Conservation (phyloP, 2,113 vertebrate species). For the Noctilio leporinus region DNA sequence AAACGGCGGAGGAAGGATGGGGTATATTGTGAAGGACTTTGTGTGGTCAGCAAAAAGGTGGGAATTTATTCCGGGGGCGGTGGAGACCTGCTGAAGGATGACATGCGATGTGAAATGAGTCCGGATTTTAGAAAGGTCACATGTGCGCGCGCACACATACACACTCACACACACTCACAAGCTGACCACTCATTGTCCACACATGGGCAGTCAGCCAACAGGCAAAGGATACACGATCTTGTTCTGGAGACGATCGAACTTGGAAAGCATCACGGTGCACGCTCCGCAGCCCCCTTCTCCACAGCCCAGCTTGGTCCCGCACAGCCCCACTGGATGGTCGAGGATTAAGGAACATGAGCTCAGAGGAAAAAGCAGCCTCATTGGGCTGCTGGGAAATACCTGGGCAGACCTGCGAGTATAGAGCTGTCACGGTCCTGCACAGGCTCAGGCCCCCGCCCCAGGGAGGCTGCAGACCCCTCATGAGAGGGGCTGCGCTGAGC, state of each 20-base stretch:
- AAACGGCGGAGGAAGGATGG: neutral
- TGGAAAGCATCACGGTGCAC: constrained; percentile 95
- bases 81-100: neutral
- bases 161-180: neutral
- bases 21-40: neutral
- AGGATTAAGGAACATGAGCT: constrained; percentile 76
- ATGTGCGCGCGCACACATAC: neutral
- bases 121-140: neutral
- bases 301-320: constrained; percentile 93
- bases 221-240: constrained; percentile 91
- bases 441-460: neutral
- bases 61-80: neutral
- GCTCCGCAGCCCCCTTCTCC: constrained; percentile 95
- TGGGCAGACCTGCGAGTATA: neutral
- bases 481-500: neutral
- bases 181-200: neutral
- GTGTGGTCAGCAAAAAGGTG: neutral
- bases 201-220: neutral
- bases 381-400: neutral
- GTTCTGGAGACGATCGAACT: constrained; percentile 78
- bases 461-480: neutral
- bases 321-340: constrained; percentile 84
- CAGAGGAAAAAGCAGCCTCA: neutral
- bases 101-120: too few species aligned
- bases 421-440: too few species aligned